Conservation (phyloP, 2,113 vertebrate genomes). For the Rhipidura dahli region DNA sequence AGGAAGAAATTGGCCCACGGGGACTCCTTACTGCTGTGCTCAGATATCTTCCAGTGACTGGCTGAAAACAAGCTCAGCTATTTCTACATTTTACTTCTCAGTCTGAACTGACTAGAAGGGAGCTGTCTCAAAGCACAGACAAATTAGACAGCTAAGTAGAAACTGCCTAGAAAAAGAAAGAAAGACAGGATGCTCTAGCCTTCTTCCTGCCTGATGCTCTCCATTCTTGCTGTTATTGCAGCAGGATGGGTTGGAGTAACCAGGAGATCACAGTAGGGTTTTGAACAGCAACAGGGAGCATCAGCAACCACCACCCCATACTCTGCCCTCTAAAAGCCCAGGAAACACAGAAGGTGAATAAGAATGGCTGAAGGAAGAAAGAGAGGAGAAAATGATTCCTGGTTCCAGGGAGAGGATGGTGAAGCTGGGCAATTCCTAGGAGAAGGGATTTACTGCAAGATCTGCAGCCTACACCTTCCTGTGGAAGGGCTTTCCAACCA, state of each 20-base stretch:
- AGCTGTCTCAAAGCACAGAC: not conserved
- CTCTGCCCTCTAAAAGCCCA: not conserved
- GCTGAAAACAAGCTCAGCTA: not conserved
- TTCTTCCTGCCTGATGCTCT: not conserved
- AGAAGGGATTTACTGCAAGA: not conserved
- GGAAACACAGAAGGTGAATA: not conserved
- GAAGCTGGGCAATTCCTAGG: not conserved
- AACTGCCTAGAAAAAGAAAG: not conserved
- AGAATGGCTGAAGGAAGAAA: not conserved
- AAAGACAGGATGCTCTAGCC: not conserved
- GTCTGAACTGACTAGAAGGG: not conserved
- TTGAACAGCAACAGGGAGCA: not conserved
- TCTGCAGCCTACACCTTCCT: not conserved
- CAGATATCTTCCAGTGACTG: not conserved
- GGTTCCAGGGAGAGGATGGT: not conserved
- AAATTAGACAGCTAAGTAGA: not conserved
- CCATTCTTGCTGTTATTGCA: not conserved
- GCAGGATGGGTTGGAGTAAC: not conserved
- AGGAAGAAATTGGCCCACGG: not conserved
- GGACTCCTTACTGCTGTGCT: not conserved
- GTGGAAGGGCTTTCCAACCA: not conserved
- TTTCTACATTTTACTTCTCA: not conserved
- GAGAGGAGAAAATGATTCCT: not conserved
- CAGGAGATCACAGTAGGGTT: not conserved
- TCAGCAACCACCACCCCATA: not conserved